These are phyloP conservation scores for Rhagologus leucostigma DNA, from an alignment of 2,113 vertebrate genomes.

Conservation along the genomic window DNA sequence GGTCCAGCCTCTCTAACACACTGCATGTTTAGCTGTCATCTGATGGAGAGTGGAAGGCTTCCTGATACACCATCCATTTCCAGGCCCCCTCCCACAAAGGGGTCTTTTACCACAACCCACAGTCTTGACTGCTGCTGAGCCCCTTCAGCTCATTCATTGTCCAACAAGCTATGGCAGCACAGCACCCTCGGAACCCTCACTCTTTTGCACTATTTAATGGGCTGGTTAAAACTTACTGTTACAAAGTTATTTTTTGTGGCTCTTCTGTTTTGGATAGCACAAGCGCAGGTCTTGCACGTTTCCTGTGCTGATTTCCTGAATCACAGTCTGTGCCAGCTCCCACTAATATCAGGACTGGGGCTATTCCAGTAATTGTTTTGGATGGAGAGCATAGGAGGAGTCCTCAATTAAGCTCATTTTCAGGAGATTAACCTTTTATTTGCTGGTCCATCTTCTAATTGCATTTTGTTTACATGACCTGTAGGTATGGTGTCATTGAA, in stretches of 20 bases:
- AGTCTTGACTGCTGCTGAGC: background rate
- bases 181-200: background rate
- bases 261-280: background rate
- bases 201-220: background rate
- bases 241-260: background rate
- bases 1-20: background rate
- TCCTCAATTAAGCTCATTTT: background rate
- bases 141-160: background rate
- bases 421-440: constrained; percentile 8
- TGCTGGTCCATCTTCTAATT: background rate
- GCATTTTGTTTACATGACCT: background rate
- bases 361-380: constrained; percentile 57
- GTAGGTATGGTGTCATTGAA: background rate
- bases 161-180: too few relatives aligned
- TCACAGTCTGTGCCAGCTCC: background rate
- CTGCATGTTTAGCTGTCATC: background rate
- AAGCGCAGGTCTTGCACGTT: background rate
- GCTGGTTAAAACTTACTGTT: background rate
- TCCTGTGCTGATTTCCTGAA: constrained; percentile 42
- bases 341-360: background rate
- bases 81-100: background rate
- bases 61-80: background rate
- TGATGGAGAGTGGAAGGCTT: background rate
- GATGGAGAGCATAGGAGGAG: background rate
- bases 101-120: background rate